Evolutionary conservation across 2,113 vertebrate species (phyloP), one percentile per base, ranked within the genome.

Genomic region (Lophius piscatorius): DNA sequence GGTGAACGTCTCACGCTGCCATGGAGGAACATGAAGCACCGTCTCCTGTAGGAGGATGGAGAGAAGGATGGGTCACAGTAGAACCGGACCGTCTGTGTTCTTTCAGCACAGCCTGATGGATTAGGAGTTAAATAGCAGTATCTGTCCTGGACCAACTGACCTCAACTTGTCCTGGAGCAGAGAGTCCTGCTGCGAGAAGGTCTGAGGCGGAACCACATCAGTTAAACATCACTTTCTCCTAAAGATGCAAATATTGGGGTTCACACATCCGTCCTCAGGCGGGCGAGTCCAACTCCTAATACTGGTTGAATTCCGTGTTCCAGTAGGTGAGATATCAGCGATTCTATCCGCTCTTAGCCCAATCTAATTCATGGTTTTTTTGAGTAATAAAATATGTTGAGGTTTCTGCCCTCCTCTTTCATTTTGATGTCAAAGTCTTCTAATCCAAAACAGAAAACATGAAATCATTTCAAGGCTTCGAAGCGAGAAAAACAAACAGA

Each of bases 21-120:
- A 10, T 7, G 29, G 70, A 83, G 42, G 81, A 80, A 63, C 63
- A 47, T 55, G 70, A 41, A 51, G 69, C 77, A 63, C 70, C 76
- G 81, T 56, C 73, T 74, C 70, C 78, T 73, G 75, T 34, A 58
- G 75, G 73, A 66, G 67, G 70, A 28, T 41, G 4, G 63, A 80
- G 69, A 76, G 74, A 71, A 40, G 67, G 67, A 74, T 82, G 77
- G 80, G 63, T 60, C 76, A 39, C 78, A 58, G 70, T 6, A 1
- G 70, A 74, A 76, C 68, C 62, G 49, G 63, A 51, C 66, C 62
- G 48, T 63, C 57, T 71, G 75, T 62, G 74, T 83, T 79, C 67
- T 88, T 88, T 78, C 58, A 73, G 63, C 63, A 54, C 74, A 82
- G 82, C 72, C 48, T 68, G 69, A 60, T 82, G 81, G 81, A 81